Percentiles rank a stretch among this genome's conserved stretches.
Conservation (phyloP, 2,888 invertebrate genomes). For the Oscheius onirici region DNA sequence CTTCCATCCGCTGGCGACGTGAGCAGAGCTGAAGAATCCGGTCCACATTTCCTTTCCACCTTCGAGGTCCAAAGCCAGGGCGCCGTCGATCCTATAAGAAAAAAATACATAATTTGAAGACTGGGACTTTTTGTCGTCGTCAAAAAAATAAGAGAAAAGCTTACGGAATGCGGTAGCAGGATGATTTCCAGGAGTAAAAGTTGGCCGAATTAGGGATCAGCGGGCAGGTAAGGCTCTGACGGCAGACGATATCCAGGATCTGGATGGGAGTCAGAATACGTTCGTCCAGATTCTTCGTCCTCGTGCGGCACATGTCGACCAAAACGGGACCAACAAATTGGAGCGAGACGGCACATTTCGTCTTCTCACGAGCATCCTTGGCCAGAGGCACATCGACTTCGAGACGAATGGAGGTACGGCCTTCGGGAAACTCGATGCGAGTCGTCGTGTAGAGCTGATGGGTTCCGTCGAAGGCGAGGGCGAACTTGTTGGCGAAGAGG, state of each 20-base stretch:
- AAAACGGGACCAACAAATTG: conserved; percentile 62
- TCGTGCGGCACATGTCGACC: conserved; percentile 57
- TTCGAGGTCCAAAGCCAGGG: conserved; percentile 60
- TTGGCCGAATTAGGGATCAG: conserved; percentile 57
- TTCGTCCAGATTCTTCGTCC: conserved; percentile 60
- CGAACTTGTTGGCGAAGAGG: conserved; percentile 62
- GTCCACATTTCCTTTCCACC: conserved; percentile 70
- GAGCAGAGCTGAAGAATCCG: conserved; percentile 68
- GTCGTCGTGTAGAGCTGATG: conserved; percentile 61
- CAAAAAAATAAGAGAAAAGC: no score
- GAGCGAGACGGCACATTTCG: conserved; percentile 59
- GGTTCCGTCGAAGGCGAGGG: conserved; percentile 66
- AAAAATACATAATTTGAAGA: conserved; percentile 52
- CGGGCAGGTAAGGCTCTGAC: conserved; percentile 65
- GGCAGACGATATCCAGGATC: conserved; percentile 66
- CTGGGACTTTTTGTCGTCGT: no score
- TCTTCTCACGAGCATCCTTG: conserved; percentile 57
- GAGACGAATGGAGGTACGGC: conserved; percentile 44
- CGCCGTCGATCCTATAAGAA: conserved; percentile 49
- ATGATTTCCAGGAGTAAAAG: conserved; percentile 67
- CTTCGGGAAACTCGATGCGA: conserved; percentile 59
- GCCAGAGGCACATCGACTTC: conserved; percentile 57
- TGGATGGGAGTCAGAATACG: conserved; percentile 72
- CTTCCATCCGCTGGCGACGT: conserved; percentile 57
- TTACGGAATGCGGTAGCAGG: conserved; percentile 58